Base-by-base conservation (phyloP, 2,113 vertebrate genomes). In the Poecilia latipinna region DNA sequence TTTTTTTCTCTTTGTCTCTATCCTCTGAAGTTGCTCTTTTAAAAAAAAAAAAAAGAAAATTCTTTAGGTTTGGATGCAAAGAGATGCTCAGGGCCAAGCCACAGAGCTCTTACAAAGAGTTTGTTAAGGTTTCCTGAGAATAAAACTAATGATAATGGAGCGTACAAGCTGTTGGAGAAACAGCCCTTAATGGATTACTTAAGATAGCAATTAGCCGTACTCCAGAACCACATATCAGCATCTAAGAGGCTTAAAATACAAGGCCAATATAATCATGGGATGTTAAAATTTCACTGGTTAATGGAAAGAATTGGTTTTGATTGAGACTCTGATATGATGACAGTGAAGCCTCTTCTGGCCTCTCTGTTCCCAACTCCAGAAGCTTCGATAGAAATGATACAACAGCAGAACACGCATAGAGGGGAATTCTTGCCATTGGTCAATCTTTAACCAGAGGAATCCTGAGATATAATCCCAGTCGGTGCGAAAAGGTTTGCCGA, bases 1-100 rank as follows among this genome's bases (percentile, higher is more conserved):
- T 80, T 89, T 91, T 54, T 91, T 87, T 91, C 83, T 86, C 82
- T 86, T 73, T 88, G 79, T 89, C 82, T 79, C 81, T 68, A 68
- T 89, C 88, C 77, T 85, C 83, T 91, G 89, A 90, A 90, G 83
- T 88, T 87, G 74, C 76, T 86, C 80, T 88, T 71, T 48, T 42
- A 42, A 42, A 74, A 63, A 75, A 82, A 75, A 44, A 73, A 79
- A 72, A 76, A 74, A 72, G 75, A 35, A 89, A 95, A 95, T 95
- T 85, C 78, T 93, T 95, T 95, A 93, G 93, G 95, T 94, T 95
- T 95, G 83, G 79, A 93, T 93, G 88, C 79, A 89, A 76, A 86
- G 80, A 89, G 84, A 73, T 73, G 82, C 82, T 82, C 63, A 75
- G 80, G 86, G 82, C 79, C 80, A 65, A 68, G 86, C 86, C 33